Percentiles rank a stretch among this genome's conserved stretches.
phyloP scores from a whole-genome alignment of 1,140 invertebrate species.

The Aethina tumida region DNA sequence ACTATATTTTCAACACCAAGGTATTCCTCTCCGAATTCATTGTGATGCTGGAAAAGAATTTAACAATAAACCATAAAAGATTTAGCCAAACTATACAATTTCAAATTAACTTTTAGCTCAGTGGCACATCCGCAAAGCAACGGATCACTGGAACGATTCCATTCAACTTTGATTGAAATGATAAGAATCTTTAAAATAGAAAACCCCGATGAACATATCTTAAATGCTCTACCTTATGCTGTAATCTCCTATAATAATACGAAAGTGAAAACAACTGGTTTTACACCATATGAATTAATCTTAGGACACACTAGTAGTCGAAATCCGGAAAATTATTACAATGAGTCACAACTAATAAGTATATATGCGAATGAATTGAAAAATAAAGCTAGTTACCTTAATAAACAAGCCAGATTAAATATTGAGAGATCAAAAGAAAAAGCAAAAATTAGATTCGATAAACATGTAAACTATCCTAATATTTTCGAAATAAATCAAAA shows the following conservation, averaged over 20 bases:
- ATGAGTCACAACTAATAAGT: conserved; percentile 8
- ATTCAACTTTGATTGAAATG: conserved; percentile 16
- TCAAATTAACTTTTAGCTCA: conserved; percentile 9
- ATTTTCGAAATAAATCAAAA: conserved; percentile 2
- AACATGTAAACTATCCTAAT: conserved; percentile 6
- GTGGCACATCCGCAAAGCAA: conserved; percentile 12
- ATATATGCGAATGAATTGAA: conserved; percentile 14
- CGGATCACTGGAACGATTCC: conserved; percentile 19
- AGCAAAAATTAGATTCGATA: conserved; percentile 8
- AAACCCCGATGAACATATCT: conserved; percentile 13
- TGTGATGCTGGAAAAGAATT: conserved; percentile 9
- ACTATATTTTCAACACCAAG: conserved; percentile 13
- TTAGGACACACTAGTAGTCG: conserved; percentile 13
- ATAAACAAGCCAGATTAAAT: conserved; percentile 7
- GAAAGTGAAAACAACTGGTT: conserved; percentile 16
- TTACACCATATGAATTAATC: conserved; percentile 16
- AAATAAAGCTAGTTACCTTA: conserved; percentile 11
- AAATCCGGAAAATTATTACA: conserved; percentile 12
- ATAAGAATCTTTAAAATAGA: conserved; percentile 9
- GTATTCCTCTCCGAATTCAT: conserved; percentile 9
- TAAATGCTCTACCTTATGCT: conserved; percentile 12
- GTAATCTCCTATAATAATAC: conserved; percentile 18
- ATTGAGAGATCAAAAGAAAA: conserved; percentile 8
- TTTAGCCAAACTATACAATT: conserved; percentile 8
- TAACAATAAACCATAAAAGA: conserved; percentile 13